These are phyloP conservation scores for Gephyroberyx darwinii DNA, from an alignment of 2,797 vertebrate species.

Conservation along the genomic window DNA sequence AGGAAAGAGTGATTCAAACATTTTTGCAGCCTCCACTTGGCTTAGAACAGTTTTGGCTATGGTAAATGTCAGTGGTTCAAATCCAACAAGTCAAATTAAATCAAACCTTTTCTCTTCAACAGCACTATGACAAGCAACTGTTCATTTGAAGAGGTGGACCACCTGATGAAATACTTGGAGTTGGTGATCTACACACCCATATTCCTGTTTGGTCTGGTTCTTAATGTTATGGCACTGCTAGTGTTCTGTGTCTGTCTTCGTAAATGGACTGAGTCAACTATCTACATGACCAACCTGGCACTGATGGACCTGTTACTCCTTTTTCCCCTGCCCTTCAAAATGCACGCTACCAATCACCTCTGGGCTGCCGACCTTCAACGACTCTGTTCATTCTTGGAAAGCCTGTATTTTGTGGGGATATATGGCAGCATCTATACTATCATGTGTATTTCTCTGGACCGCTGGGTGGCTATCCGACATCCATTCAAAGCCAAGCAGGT, in stretches of 20 bases:
- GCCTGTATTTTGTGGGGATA: constrained; percentile 88
- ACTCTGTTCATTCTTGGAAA: constrained; percentile 84
- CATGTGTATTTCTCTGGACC: constrained; percentile 87
- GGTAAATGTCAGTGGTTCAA: constrained; percentile 11
- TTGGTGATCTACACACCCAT: constrained; percentile 85
- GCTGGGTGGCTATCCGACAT: constrained; percentile 86
- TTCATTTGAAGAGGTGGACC: constrained; percentile 64
- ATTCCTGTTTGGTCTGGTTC: constrained; percentile 82
- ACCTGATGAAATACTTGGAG: constrained; percentile 72
- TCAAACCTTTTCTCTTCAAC: constrained; percentile 15
- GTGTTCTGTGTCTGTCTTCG: constrained; percentile 81
- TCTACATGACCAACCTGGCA: constrained; percentile 91
- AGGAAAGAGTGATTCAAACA: constrained; percentile 16
- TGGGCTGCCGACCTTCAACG: neutral
- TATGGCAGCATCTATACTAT: constrained; percentile 92
- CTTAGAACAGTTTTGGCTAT: no score
- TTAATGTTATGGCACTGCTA: constrained; percentile 82
- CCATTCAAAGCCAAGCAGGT: constrained; percentile 80
- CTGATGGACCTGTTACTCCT: constrained; percentile 88
- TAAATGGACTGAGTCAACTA: constrained; percentile 84
- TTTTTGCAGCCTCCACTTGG: neutral
- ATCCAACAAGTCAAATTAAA: constrained; percentile 3
- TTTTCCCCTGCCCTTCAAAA: constrained; percentile 87
- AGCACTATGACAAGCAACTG: constrained; percentile 68
- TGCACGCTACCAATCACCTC: constrained; percentile 64